phyloP scores from a whole-genome alignment of 2,797 vertebrate genomes.

The Pseudochirops corinnae region DNA sequence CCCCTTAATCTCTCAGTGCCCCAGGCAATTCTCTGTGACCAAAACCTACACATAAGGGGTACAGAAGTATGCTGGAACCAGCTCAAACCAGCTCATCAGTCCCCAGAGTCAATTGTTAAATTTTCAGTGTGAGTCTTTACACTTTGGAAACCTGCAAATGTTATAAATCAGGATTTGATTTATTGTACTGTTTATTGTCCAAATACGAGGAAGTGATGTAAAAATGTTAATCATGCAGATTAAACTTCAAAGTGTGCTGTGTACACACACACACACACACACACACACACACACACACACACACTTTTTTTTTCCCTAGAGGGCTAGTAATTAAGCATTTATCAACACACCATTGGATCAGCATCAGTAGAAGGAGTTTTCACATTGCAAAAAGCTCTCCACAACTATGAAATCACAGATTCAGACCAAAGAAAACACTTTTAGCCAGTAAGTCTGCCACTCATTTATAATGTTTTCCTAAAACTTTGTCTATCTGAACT shows the following conservation, averaged over 20 bases:
- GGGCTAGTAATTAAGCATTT: no score
- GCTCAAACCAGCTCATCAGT: neutral
- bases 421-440: neutral
- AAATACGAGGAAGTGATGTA: neutral
- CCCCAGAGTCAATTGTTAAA: neutral
- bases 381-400: neutral
- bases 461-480: conserved; percentile 19
- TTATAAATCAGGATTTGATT: neutral
- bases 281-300: no score
- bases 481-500: conserved; percentile 49
- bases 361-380: neutral
- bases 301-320: neutral
- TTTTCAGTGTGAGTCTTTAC: neutral
- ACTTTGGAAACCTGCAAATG: neutral
- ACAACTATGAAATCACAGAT: neutral
- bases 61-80: neutral
- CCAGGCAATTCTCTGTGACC: neutral
- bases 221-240: neutral
- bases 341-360: neutral
- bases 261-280: neutral
- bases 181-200: neutral
- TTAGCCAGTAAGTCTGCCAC: conserved; percentile 6
- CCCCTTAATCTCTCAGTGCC: neutral
- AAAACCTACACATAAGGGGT: neutral
- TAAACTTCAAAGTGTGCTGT: neutral